A percentile compares a stretch with the other conserved stretches of the same genome.
Evolutionary conservation across 1,140 invertebrate species (phyloP).

Genomic region (Euglossa dilemma): DNA sequence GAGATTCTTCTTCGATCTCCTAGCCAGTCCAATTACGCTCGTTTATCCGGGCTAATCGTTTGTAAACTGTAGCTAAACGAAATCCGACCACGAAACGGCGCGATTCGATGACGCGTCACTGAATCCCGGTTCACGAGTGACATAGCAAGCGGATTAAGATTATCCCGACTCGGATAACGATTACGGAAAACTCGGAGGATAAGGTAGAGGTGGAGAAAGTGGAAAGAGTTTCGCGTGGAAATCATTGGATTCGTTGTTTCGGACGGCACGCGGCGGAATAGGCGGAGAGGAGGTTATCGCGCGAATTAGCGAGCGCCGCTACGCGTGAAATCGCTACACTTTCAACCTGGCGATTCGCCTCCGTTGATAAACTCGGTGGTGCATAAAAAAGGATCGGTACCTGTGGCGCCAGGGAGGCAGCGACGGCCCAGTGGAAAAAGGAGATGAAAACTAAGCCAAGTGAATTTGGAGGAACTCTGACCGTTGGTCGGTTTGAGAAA

Average conservation of each 20-base stretch:
- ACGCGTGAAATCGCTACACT: neutral
- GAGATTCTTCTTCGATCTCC: neutral
- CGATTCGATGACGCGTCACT: neutral
- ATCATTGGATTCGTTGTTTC: neutral
- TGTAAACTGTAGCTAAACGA: neutral
- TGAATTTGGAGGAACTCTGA: neutral
- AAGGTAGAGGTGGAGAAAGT: too few relatives aligned
- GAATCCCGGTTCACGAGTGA: too few relatives aligned
- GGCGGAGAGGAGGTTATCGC: slow-evolving; percentile 34
- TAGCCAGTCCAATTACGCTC: neutral
- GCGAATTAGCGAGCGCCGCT: slow-evolving; percentile 27
- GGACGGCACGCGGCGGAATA: neutral
- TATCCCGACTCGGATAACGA: neutral
- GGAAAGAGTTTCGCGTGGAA: slow-evolving; percentile 9
- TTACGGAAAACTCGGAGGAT: neutral
- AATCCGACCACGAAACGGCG: neutral
- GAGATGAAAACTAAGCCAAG: too few relatives aligned
- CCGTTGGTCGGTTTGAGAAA: too few relatives aligned
- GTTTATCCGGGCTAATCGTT: neutral
- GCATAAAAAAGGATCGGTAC: too few relatives aligned
- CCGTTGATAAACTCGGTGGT: too few relatives aligned
- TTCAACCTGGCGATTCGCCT: too few relatives aligned
- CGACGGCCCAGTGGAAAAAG: too few relatives aligned
- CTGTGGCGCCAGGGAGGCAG: too few relatives aligned
- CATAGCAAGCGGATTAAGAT: slow-evolving; percentile 2